Conservation (phyloP, 1,140 invertebrate species). For the Musca domestica region DNA sequence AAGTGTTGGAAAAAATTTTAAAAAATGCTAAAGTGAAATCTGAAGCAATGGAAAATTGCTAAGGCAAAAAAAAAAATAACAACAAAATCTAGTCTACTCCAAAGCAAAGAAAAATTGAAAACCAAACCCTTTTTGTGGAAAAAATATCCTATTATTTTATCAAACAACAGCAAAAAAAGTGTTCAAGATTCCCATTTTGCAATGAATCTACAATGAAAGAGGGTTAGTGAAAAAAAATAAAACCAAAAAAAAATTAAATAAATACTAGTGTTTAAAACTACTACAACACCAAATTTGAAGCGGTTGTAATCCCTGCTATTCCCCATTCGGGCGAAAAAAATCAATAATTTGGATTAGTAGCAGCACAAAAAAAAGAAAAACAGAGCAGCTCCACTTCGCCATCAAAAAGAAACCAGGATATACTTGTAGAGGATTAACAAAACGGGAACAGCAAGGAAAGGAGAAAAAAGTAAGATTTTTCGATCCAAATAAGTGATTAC, state of each 20-base stretch:
- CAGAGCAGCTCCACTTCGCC: background rate
- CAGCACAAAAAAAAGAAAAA: constrained; percentile 21
- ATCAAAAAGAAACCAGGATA: background rate
- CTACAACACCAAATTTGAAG: background rate
- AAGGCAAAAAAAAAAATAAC: background rate
- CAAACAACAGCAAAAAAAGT: background rate
- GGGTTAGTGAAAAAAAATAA: background rate
- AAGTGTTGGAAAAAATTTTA: background rate
- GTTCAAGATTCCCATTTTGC: background rate
- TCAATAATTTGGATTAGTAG: constrained; percentile 30
- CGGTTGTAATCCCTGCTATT: background rate
- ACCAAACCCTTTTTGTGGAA: no score
- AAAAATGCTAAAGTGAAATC: background rate
- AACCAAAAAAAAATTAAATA: background rate
- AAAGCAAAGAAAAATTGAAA: no score
- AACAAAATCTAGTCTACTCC: background rate
- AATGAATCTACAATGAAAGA: background rate
- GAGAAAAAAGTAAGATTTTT: background rate
- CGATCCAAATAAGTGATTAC: no score
- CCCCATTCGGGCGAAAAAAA: constrained; percentile 10
- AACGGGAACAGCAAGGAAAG: background rate
- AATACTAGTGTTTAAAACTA: background rate
- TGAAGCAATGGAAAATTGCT: background rate
- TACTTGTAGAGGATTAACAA: background rate
- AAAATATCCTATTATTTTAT: no score